phyloP scores from a whole-genome alignment of 2,888 invertebrate species.

The Tanypteryx hageni region DNA sequence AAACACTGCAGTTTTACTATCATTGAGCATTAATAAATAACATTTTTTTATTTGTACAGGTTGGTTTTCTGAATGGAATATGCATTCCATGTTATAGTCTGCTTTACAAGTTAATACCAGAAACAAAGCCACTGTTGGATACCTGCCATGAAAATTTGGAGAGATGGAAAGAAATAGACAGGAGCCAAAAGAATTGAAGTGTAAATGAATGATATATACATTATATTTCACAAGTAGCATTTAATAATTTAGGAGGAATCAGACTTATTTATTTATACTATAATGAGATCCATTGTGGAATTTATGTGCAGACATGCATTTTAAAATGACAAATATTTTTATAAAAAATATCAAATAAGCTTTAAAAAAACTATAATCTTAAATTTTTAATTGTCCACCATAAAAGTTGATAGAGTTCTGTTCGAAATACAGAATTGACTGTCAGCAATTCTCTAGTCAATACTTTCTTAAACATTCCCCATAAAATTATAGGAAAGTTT shows the following conservation, averaged over 20 bases:
- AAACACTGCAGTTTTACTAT: background rate
- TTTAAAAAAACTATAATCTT: background rate
- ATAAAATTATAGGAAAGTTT: background rate
- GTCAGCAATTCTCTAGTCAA: background rate
- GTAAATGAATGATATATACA: background rate
- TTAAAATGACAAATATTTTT: constrained; percentile 55
- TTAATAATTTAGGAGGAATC: constrained; percentile 30
- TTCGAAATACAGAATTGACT: background rate
- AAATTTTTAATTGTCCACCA: background rate
- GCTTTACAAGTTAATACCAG: constrained; percentile 82
- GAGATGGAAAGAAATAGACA: constrained; percentile 79
- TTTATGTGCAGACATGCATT: constrained; percentile 14
- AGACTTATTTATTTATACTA: constrained; percentile 42
- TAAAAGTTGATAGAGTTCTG: background rate
- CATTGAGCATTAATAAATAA: background rate
- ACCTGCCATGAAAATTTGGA: constrained; percentile 82
- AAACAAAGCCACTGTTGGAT: constrained; percentile 82
- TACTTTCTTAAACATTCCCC: constrained; percentile 10
- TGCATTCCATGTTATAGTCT: constrained; percentile 89
- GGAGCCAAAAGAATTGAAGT: constrained; percentile 69
- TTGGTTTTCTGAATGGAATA: constrained; percentile 88
- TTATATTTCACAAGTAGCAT: constrained; percentile 3
- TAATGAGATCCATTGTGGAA: background rate
- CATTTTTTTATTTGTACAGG: constrained; percentile 75
- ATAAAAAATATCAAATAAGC: constrained; percentile 39